These are phyloP conservation scores for Etheostoma cragini DNA, from an alignment of 2,113 vertebrate species.

Conservation along the genomic window DNA sequence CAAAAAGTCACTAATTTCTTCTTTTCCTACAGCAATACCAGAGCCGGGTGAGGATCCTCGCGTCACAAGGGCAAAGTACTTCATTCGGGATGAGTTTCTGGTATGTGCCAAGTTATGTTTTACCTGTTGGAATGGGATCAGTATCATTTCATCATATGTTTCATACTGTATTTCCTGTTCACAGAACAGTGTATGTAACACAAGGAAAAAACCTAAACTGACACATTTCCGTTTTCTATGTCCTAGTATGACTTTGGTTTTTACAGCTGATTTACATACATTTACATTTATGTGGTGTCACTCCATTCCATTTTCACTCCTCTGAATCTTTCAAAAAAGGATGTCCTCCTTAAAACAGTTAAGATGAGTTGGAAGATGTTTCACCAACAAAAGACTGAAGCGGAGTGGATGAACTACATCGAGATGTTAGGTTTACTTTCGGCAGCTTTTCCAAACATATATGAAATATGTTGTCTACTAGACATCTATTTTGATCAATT, in stretches of 20 bases:
- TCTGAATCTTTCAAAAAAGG: background rate
- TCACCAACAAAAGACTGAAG: background rate
- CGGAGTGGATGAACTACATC: background rate
- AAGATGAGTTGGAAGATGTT: background rate
- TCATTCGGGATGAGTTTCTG: conserved; percentile 99
- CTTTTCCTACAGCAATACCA: conserved; percentile 88
- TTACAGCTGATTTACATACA: background rate
- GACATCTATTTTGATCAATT: no score
- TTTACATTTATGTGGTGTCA: background rate
- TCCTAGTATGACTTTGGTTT: background rate
- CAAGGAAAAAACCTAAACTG: background rate
- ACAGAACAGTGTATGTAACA: background rate
- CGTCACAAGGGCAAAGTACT: conserved; percentile 99
- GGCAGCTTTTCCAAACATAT: background rate
- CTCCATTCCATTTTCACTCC: background rate
- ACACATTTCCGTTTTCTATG: background rate
- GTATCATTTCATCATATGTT: background rate
- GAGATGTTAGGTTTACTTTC: background rate
- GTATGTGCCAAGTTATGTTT: conserved; percentile 80
- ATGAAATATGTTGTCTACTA: no score
- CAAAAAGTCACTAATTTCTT: conserved; percentile 34
- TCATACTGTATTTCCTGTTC: background rate
- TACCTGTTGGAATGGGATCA: background rate
- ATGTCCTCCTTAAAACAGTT: background rate
- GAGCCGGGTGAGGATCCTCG: conserved; percentile 95